Conservation (phyloP, 2,888 invertebrate species). For the Blastobasis lacticolella region DNA sequence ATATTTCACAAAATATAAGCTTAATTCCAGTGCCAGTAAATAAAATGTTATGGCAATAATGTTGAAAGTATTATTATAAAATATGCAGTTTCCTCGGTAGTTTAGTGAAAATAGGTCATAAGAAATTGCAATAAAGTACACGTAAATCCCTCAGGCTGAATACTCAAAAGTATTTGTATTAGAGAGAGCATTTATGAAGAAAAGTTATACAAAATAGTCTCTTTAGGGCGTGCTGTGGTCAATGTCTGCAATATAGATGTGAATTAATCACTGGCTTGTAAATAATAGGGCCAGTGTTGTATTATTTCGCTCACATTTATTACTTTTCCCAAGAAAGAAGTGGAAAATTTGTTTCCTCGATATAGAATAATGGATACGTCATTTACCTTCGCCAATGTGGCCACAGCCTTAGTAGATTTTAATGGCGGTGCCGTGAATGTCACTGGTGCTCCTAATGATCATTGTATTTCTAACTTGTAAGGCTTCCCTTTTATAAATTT, state of each 20-base stretch:
- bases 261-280: no score
- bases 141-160: constrained; percentile 17
- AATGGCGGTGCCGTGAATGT: constrained; percentile 40
- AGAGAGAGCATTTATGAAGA: constrained; percentile 2
- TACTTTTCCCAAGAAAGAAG: no score
- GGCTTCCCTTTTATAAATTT: constrained; percentile 42
- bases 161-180: constrained; percentile 13
- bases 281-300: no score
- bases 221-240: not conserved
- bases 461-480: constrained; percentile 22
- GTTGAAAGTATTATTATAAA: constrained; percentile 38
- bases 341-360: no score
- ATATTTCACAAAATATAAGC: constrained; percentile 41
- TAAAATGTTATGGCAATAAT: constrained; percentile 45
- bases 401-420: not conserved
- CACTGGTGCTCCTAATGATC: constrained; percentile 44
- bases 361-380: no score
- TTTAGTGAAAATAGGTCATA: constrained; percentile 32
- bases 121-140: constrained; percentile 46
- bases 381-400: not conserved
- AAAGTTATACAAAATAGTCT: not conserved
- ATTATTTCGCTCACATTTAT: no score
- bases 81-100: constrained; percentile 16
- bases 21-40: constrained; percentile 40
- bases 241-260: no score